Conservation (phyloP, 2,113 vertebrate genomes). For the Ranitomeya imitator region DNA sequence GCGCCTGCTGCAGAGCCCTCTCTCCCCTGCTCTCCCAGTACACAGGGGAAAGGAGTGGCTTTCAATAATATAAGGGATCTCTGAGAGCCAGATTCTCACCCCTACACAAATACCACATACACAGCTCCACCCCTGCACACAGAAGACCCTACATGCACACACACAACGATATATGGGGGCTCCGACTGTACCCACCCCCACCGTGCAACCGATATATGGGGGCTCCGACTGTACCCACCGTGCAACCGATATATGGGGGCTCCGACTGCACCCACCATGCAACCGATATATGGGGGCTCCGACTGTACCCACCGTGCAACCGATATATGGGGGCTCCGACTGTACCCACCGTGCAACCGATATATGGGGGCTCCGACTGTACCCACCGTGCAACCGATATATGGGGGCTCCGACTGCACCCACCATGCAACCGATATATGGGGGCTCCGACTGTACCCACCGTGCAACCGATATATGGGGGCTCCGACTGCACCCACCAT, state of each 20-base stretch:
- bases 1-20: conserved; percentile 56
- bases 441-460: no score
- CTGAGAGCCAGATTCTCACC: conserved; percentile 35
- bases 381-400: neutral
- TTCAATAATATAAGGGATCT: conserved; percentile 44
- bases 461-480: neutral
- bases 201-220: neutral
- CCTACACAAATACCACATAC: conserved; percentile 52
- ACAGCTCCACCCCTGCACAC: conserved; percentile 46
- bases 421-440: neutral
- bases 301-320: neutral
- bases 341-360: neutral
- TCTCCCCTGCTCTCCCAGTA: conserved; percentile 50
- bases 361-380: no score
- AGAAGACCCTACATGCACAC: conserved; percentile 8
- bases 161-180: neutral
- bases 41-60: conserved; percentile 59
- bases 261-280: no score
- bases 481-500: no score
- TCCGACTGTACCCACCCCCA: no score
- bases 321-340: no score
- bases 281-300: neutral
- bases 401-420: no score
- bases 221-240: no score
- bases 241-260: neutral